Percentiles rank a stretch among this genome's conserved stretches.
phyloP scores from a whole-genome alignment of 2,888 invertebrate genomes.

The Drosophila affinis region DNA sequence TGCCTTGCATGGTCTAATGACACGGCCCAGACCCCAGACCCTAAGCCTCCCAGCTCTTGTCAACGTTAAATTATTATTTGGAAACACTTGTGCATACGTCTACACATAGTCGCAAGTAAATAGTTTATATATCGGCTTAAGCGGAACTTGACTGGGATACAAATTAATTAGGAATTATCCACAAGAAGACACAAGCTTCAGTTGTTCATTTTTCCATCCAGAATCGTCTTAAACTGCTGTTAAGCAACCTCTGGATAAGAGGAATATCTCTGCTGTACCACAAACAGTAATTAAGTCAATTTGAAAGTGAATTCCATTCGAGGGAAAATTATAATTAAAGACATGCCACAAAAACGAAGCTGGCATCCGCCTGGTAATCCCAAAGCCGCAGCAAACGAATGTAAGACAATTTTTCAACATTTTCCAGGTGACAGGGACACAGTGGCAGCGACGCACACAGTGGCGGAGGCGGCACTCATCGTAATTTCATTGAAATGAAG shows the following conservation, averaged over 20 bases:
- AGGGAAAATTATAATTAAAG: slow-evolving; percentile 43
- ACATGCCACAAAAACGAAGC: slow-evolving; percentile 35
- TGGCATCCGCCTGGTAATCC: slow-evolving; percentile 20
- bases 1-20: slow-evolving; percentile 37
- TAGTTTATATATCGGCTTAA: background rate
- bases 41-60: slow-evolving; percentile 9
- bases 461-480: slow-evolving; percentile 4
- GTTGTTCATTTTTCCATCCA: no score
- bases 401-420: slow-evolving; percentile 45
- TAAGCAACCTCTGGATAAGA: background rate
- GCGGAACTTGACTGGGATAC: background rate
- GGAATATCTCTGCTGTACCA: background rate
- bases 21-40: background rate
- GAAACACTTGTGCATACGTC: slow-evolving; percentile 31
- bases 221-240: no score
- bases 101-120: slow-evolving; percentile 53
- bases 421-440: slow-evolving; percentile 35
- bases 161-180: background rate
- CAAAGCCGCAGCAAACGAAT: slow-evolving; percentile 27
- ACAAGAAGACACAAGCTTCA: no score
- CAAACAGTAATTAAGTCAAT: slow-evolving; percentile 33
- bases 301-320: slow-evolving; percentile 21
- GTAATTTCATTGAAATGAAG: slow-evolving; percentile 55
- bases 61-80: slow-evolving; percentile 62
- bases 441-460: background rate